Evolutionary conservation across 2,797 vertebrate genomes (phyloP), one percentile per base, ranked within the genome.

Genomic region (Borostomias antarcticus): DNA sequence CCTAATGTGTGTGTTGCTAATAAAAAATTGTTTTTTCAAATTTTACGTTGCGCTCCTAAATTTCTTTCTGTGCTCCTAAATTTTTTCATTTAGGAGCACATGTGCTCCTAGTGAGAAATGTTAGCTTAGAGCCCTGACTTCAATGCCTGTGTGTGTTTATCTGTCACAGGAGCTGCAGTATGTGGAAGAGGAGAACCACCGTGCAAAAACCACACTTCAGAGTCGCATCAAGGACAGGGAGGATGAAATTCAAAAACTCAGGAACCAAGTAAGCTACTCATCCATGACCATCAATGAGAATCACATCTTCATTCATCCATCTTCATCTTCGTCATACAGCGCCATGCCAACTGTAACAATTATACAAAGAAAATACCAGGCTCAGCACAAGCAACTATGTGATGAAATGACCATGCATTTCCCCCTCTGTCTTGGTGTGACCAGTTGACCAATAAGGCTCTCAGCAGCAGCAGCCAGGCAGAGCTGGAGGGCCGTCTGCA

Each of bases 201-300:
- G 93, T 69, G 92, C 94, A 28, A 98, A 98, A 88, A 92, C 82
- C 61, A 92, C 92, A 21, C 88, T 99, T 76, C 98, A 98, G 84
- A 95, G 92, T 85, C 94, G 96, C 74, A 91, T 99, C 80, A 94
- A 95, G 85, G 96, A 99, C 89, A 75, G 98, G 80, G 98, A 99
- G 73, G 97, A 99, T 61, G 97, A 99, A 86, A 98, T 99, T 77
- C 95, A 99, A 73, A 99, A 98, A 86, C 96, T 99, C 81, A 94
- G 97, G 87, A 98, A 98, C 85, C 98, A 99, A 95, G 98, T 97
- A 75, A 23, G 72, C 53, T 11, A 10, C 29, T 60, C 58, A 5
- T 30, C 7, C 47, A 8, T 11, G 21, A 8, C n/a, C 5, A 52
- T 53, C 28, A 29, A 6, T 51, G 35, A 21, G 5, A 53, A 7